These are phyloP conservation scores for Drymonia ruficornis DNA, from an alignment of 2,888 invertebrate genomes.

Conservation along the genomic window DNA sequence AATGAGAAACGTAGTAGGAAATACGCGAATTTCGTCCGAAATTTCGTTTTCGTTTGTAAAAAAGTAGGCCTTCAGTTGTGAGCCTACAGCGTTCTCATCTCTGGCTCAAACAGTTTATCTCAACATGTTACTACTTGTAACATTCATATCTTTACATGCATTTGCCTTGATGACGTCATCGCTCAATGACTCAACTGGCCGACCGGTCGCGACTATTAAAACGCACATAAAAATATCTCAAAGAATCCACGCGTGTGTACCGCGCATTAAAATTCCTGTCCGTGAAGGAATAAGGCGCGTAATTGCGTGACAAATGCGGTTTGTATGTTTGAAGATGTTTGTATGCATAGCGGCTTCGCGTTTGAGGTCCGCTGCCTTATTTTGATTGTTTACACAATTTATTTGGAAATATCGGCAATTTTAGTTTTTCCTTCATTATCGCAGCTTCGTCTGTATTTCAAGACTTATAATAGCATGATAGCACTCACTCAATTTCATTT, in stretches of 20 bases:
- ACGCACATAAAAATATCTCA: slow-evolving; percentile 49
- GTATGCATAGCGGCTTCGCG: background rate
- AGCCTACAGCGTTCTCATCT: too few relatives aligned
- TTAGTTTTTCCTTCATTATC: background rate
- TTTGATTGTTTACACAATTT: background rate
- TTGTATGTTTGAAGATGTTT: background rate
- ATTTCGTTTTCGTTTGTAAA: too few relatives aligned
- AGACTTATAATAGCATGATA: background rate
- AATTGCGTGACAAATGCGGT: slow-evolving; percentile 1
- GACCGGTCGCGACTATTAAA: slow-evolving; percentile 42
- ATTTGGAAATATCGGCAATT: background rate
- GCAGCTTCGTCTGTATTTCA: background rate
- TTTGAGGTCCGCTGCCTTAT: background rate
- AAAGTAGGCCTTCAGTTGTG: too few relatives aligned
- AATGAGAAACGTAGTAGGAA: too few relatives aligned
- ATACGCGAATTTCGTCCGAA: too few relatives aligned
- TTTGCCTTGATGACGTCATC: slow-evolving; percentile 11
- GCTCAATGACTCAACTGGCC: slow-evolving; percentile 42
- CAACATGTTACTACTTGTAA: too few relatives aligned
- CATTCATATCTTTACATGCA: background rate
- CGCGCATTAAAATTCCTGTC: slow-evolving; percentile 8
- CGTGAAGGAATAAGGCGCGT: slow-evolving; percentile 5
- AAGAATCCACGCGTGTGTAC: slow-evolving; percentile 44
- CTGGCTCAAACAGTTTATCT: too few relatives aligned
- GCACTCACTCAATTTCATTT: background rate